Evolutionary conservation across 2,113 vertebrate genomes (phyloP), one percentile per base, ranked within the genome.

Genomic region (Rhinoderma darwinii): DNA sequence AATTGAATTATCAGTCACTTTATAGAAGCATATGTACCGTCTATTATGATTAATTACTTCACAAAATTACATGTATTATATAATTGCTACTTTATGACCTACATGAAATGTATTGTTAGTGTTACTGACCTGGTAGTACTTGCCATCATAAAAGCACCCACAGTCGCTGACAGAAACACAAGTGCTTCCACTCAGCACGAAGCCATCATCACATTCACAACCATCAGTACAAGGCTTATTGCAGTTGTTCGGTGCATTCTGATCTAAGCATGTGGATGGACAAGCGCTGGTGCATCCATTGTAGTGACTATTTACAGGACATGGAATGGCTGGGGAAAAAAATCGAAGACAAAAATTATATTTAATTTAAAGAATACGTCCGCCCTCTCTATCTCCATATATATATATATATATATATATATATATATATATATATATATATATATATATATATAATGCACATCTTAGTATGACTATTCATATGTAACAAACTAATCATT

Each of bases 101-200:
- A 7, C 54, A 59, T 59, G 25, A n/a, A 59, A 5, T 12, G 6
- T 50, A 50, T 11, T 50, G n/a, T n/a, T n/a, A n/a, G n/a, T n/a
- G n/a, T n/a, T n/a, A n/a, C 51, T 51, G 88, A 95, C 93, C 94
- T 94, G 54, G 47, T 95, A 94, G 70, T 95, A 95, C 32, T 93
- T 90, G 47, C 90, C 93, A 4, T 94, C 91, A 87, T 91, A 22
- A 1, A 10, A 54, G 80, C 94, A 95, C 25, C 94, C 95, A 86
- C 94, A 95, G 0, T 88, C n/a, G n/a, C 35, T 89, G 27, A 89
- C 82, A 74, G 85, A 86, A 20, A 95, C 91, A 47, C 95, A 95
- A 80, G 91, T 90, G n/a, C 89, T 91, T n/a, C 93, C 92, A 82
- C 94, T 95, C 72, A 94, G 91, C n/a, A 95, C 86, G 14, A 92